A percentile compares a stretch with the other conserved stretches of the same genome.
phyloP scores from a whole-genome alignment of 30 jellyfish, hydroid and myxozoan species.

The Haliclystus octoradiatus region DNA sequence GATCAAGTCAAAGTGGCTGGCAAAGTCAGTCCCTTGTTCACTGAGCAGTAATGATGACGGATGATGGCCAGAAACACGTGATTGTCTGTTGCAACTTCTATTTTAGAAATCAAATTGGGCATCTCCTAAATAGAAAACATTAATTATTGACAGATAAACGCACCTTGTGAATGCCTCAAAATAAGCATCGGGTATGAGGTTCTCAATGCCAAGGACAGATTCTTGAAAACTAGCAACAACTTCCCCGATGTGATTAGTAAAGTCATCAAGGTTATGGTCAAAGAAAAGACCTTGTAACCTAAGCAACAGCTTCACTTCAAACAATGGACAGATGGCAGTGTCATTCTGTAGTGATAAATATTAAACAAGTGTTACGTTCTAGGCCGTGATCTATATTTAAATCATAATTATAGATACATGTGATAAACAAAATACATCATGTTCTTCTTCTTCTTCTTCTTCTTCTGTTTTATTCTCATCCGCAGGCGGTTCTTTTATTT shows the following conservation, averaged over 20 bases:
- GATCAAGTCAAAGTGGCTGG: no score
- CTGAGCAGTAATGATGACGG: no score
- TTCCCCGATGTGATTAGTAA: constrained; percentile 48
- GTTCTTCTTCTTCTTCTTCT: neutral
- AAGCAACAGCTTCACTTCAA: constrained; percentile 65
- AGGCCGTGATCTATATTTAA: no score
- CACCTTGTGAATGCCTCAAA: constrained; percentile 96
- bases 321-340: constrained; percentile 50
- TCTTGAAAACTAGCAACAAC: constrained; percentile 76
- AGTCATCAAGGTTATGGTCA: constrained; percentile 72
- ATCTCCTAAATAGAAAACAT: neutral
- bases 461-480: constrained; percentile 1
- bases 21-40: no score
- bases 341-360: constrained; percentile 40
- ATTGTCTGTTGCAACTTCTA: no score
- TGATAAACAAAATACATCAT: neutral
- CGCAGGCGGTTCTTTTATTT: neutral
- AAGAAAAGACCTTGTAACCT: constrained; percentile 55
- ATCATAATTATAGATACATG: neutral
- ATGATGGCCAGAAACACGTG: no score
- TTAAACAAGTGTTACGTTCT: neutral
- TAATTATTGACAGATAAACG: neutral
- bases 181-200: constrained; percentile 73
- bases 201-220: constrained; percentile 76
- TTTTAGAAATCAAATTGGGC: no score